Percentiles rank a stretch among this genome's conserved stretches.
These are phyloP conservation scores for Suillia variegata DNA, from an alignment of 2,888 invertebrate species.

Conservation along the genomic window DNA sequence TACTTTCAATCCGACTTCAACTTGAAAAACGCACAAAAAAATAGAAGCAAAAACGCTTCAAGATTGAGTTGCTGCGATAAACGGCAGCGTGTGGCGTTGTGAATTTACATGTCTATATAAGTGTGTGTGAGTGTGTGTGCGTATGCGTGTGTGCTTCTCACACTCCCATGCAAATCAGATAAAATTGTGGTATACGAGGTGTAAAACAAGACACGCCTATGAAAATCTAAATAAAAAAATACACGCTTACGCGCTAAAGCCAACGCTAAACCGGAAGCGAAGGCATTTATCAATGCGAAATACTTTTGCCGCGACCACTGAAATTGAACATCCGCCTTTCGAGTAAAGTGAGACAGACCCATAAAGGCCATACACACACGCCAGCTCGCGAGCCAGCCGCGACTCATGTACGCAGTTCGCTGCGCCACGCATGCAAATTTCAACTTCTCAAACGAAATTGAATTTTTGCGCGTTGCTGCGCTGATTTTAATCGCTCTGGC, in stretches of 20 bases:
- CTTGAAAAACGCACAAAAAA: slow-evolving; percentile 37
- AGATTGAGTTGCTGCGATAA: slow-evolving; percentile 47
- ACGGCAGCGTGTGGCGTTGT: slow-evolving; percentile 4
- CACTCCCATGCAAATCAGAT: background rate
- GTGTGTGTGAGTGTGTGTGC: no score
- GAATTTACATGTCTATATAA: no score
- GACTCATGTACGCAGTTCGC: background rate
- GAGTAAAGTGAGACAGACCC: background rate
- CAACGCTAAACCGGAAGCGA: slow-evolving; percentile 38
- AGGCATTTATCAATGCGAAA: slow-evolving; percentile 50
- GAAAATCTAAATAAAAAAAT: background rate
- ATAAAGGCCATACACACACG: background rate
- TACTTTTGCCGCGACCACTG: no score
- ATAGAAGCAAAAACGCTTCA: slow-evolving; percentile 18
- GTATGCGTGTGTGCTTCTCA: no score
- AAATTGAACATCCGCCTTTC: slow-evolving; percentile 51
- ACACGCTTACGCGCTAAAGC: background rate
- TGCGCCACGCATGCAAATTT: background rate
- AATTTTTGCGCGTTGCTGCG: background rate
- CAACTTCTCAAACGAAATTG: background rate
- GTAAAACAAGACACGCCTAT: slow-evolving; percentile 10
- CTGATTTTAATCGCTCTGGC: background rate
- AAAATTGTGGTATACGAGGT: background rate
- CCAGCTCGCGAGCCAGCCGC: no score
- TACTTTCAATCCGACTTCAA: slow-evolving; percentile 50